Evolutionary conservation across 1,140 invertebrate species (phyloP).

Genomic region (Schlechtendalia chinensis): DNA sequence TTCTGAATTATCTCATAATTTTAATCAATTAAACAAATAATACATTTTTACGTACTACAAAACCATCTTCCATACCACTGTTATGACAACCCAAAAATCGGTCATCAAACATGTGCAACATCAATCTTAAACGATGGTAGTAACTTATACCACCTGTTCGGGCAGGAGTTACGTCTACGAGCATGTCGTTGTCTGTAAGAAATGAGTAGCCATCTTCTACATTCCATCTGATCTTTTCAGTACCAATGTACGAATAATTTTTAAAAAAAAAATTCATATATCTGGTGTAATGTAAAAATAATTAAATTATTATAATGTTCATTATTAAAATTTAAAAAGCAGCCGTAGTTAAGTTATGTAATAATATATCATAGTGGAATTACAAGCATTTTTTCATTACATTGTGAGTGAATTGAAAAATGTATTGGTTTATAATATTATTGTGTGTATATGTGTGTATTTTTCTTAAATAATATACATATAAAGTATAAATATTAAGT

Average conservation of each 20-base stretch:
- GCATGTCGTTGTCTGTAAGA: not conserved
- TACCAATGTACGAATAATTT: not conserved
- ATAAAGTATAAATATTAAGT: no score
- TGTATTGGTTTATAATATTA: no score
- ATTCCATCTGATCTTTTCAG: not conserved
- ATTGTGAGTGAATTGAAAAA: no score
- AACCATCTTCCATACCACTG: no score
- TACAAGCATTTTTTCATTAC: no score
- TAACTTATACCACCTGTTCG: not conserved
- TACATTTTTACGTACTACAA: not conserved
- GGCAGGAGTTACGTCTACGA: not conserved
- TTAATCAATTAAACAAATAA: no score
- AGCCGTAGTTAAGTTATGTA: no score
- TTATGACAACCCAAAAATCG: not conserved
- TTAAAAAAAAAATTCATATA: conserved; percentile 10
- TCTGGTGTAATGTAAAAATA: not conserved
- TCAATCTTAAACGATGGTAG: conserved; percentile 16
- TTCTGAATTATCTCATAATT: no score
- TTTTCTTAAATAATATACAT: no score
- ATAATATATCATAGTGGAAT: no score
- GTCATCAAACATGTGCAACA: not conserved
- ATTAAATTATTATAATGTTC: not conserved
- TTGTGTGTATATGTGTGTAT: no score
- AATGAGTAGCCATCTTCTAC: not conserved
- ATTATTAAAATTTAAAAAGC: no score